Evolutionary conservation across 35 echinoderm and acorn worm genomes (phyloP).

Genomic region (Lytechinus variegatus): DNA sequence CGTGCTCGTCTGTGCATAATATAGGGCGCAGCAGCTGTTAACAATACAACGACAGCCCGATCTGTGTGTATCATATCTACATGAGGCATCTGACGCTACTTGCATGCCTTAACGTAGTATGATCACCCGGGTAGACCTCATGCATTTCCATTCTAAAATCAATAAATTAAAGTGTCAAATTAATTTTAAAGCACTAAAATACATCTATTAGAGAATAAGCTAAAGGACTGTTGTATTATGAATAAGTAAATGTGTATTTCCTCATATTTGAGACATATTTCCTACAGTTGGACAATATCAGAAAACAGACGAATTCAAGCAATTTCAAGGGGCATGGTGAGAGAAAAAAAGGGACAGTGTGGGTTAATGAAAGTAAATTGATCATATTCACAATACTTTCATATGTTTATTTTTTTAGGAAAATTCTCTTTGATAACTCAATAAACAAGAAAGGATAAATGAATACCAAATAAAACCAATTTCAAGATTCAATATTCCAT

Average conservation of each 20-base stretch:
- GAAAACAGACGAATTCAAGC: not conserved
- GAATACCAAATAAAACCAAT: not conserved
- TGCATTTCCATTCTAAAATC: not conserved
- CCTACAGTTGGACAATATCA: not conserved
- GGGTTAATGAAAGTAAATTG: not conserved
- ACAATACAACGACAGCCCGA: conserved; percentile 84
- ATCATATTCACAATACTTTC: not conserved
- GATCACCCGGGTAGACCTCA: not conserved
- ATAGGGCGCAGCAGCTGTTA: conserved; percentile 74
- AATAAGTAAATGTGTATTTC: not conserved
- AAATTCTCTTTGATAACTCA: too few relatives aligned
- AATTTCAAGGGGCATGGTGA: not conserved
- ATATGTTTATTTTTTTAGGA: not conserved
- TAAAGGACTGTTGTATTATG: not conserved
- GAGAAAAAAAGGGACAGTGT: not conserved
- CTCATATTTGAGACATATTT: not conserved
- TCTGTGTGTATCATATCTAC: conserved; percentile 8
- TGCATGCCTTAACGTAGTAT: not conserved
- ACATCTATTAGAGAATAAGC: not conserved
- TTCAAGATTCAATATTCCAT: not conserved
- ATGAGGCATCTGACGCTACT: not conserved
- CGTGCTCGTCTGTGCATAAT: conserved; percentile 98
- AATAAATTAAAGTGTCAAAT: not conserved
- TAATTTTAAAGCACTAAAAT: not conserved
- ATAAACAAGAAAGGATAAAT: too few relatives aligned